Conservation (phyloP, 2,113 vertebrate genomes). For the Sphaerodactylus townsendi region DNA sequence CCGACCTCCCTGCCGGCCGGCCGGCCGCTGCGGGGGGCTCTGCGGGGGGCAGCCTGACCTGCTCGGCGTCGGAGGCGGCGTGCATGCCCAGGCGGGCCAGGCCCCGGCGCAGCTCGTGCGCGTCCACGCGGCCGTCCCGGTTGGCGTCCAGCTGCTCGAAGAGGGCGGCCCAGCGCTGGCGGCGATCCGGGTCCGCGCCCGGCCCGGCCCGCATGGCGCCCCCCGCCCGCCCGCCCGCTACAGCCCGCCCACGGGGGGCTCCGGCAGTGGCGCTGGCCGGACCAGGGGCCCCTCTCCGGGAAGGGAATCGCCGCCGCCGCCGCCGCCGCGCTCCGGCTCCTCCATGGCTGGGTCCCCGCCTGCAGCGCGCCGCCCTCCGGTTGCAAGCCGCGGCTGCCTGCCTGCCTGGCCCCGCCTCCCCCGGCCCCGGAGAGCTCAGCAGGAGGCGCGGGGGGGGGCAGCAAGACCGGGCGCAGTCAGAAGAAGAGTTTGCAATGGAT, state of each 20-base stretch:
- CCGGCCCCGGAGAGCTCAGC: too few relatives aligned
- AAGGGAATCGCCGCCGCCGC: too few relatives aligned
- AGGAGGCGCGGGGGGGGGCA: too few relatives aligned
- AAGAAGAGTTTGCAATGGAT: too few relatives aligned
- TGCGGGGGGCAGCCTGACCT: slow-evolving; percentile 37
- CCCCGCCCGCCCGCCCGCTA: neutral
- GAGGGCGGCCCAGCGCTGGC: slow-evolving; percentile 78
- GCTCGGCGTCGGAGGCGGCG: slow-evolving; percentile 42
- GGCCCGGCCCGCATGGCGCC: slow-evolving; percentile 19
- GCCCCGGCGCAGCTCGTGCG: slow-evolving; percentile 81
- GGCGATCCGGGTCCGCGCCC: slow-evolving; percentile 69
- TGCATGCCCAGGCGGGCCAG: slow-evolving; percentile 78
- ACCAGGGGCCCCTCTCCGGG: too few relatives aligned
- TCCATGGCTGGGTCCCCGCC: neutral
- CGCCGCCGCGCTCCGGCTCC: too few relatives aligned
- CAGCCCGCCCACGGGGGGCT: neutral
- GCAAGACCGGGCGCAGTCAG: too few relatives aligned
- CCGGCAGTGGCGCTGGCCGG: slow-evolving; percentile 20
- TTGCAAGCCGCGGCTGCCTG: neutral
- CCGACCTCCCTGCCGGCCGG: neutral
- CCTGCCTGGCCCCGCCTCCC: neutral
- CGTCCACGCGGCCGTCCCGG: slow-evolving; percentile 86
- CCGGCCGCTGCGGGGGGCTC: neutral
- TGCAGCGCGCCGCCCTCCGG: too few relatives aligned
- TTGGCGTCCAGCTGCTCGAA: slow-evolving; percentile 89